Base-by-base conservation (phyloP, 1,140 invertebrate species). In the Procambarus clarkii region DNA sequence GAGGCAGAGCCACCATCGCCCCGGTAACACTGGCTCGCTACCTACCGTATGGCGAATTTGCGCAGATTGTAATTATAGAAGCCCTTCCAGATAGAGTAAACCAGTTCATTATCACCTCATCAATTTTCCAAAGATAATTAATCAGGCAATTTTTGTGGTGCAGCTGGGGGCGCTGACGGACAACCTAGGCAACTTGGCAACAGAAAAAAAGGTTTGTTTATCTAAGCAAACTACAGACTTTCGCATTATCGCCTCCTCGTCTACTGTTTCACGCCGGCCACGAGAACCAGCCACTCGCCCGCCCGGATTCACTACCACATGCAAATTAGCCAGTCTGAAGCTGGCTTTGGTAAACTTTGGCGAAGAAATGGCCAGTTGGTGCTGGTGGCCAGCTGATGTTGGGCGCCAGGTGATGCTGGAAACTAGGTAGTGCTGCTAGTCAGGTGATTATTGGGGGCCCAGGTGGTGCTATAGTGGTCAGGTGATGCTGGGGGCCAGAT, bases 41-140 rank as follows among this genome's bases (percentile, higher is more conserved):
- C 0, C 2, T 34, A 3, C 2, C 69, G 34, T 11, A 34, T 18
- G 69, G 69, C 3, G 69, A 11, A 21, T 34, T 34, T 74, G 69
- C 21, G n/a, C n/a, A 74, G 69, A 34, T 74, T 74, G 5, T 74
- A 34, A 74, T 34, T 74, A 34, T 34, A 5, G 50, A 7, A 86
- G 76, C 24, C 44, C 58, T 64, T 50, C 76, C 71, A 86, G 64
- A 74, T 34, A 46, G 18, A 76, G 71, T 86, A 86, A 86, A 86
- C 83, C 71, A 86, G 83, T 86, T 86, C 45, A 86, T 86, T 86
- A 86, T 86, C 83, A 86, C 83, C 69, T 86, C 83, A 86, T 86
- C 83, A 86, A 48, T 76, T 77, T 54, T 76, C 58, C 83, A 3
- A 46, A 76, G 69, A 54, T 86, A 76, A 86, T 86, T 86, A 86